Evolutionary conservation across 2,113 vertebrate species (phyloP), one percentile per base, ranked within the genome.

Genomic region (Microtus richardsoni): DNA sequence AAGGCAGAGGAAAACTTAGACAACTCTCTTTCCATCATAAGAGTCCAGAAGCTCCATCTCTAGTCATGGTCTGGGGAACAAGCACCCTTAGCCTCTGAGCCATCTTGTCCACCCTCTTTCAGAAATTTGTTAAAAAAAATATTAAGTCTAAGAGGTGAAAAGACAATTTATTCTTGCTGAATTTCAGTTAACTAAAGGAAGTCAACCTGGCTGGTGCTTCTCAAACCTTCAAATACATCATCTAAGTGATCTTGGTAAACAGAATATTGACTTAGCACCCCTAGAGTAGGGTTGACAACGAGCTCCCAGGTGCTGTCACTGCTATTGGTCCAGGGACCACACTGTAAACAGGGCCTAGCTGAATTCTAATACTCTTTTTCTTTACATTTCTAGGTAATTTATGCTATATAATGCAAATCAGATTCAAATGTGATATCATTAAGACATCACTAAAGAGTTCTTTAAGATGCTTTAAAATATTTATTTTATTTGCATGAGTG

Each of bases 151-250:
- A 94, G 68, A 83, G 47, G 75, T 87, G 7, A 84, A 91, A 58
- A 91, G 70, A 74, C 94, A 30, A 94, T 93, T 87, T 89, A 62
- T 5, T 83, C 47, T 88, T 44, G n/a, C 64, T 88, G 62, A 30
- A 75, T 95, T 64, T 90, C 75, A 83, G 2, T 91, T 66, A 88
- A 91, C 80, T 83, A 86, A 96, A 97, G 83, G 62, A 95, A 68
- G 39, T 78, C 0, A 54, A 44, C 26, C 60, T 79, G 54, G 89
- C 21, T 26, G 80, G 30, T 1, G 19, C 0, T 49, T 77, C 64
- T 97, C 54, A 84, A 95, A 79, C 12, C 73, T 93, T 92, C 64
- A 71, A 78, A 70, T 58, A 7, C 58, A 58, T 58, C 58, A 21
- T 58, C 58, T 58, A 58, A 21, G 19, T 58, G 58, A 21, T 21